A percentile compares a stretch with the other conserved stretches of the same genome.
These are phyloP conservation scores for Pangasianodon gigas DNA, from an alignment of 2,113 vertebrate genomes.

Conservation along the genomic window DNA sequence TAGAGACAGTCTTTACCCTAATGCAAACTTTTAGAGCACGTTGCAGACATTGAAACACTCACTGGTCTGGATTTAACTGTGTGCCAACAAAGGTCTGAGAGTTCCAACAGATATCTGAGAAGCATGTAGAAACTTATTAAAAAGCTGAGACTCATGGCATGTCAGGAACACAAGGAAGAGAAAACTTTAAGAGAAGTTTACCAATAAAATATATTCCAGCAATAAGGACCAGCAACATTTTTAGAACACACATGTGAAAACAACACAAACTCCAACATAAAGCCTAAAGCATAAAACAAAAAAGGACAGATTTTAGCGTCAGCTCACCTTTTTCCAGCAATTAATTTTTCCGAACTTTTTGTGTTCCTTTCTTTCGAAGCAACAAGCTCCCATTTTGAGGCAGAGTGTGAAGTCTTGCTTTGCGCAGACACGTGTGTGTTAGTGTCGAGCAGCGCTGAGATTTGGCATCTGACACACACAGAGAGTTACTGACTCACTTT, in stretches of 20 bases:
- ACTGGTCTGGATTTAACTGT: background rate
- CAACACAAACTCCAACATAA: background rate
- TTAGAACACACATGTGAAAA: background rate
- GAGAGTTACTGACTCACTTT: slow-evolving; percentile 66
- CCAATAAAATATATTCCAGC: background rate
- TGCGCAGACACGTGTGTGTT: slow-evolving; percentile 19
- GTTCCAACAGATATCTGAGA: background rate
- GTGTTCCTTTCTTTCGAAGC: slow-evolving; percentile 74
- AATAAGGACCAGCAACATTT: background rate
- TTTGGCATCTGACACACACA: slow-evolving; percentile 55
- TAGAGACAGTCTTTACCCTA: background rate
- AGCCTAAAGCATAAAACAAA: background rate
- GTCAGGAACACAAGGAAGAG: background rate
- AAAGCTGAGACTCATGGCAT: background rate
- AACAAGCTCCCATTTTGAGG: slow-evolving; percentile 77
- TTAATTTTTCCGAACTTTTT: slow-evolving; percentile 73
- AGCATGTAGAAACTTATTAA: background rate
- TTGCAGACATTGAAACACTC: background rate
- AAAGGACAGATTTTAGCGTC: background rate
- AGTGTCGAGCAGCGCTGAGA: slow-evolving; percentile 61
- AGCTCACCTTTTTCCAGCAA: slow-evolving; percentile 75
- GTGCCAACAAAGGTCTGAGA: background rate
- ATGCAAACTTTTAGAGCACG: background rate
- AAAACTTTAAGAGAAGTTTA: background rate
- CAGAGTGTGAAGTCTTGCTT: slow-evolving; percentile 54